Percentiles rank a stretch among this genome's conserved stretches.
Conservation (phyloP, 2,113 vertebrate genomes). For the Brachirus orientalis region DNA sequence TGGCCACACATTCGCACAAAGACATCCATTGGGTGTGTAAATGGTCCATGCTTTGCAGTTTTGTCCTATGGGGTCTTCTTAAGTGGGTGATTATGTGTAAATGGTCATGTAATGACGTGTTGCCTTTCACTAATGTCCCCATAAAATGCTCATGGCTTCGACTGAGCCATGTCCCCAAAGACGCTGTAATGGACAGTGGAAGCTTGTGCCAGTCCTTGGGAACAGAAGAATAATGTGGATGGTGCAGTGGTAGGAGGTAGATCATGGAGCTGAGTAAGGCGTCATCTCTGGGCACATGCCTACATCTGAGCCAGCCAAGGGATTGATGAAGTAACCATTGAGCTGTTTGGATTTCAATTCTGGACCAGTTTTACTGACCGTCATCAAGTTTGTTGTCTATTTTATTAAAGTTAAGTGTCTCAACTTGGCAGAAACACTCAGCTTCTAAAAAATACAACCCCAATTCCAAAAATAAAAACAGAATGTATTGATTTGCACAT, state of each 20-base stretch:
- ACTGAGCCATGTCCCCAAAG: constrained; percentile 56
- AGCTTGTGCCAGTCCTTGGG: constrained; percentile 35
- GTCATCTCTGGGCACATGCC: constrained; percentile 34
- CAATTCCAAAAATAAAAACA: no score
- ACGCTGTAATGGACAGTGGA: constrained; percentile 63
- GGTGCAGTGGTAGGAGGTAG: constrained; percentile 43
- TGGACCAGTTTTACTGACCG: constrained; percentile 10
- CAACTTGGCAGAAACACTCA: no score
- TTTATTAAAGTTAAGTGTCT: no score
- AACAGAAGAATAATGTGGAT: constrained; percentile 54
- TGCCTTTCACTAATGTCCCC: constrained; percentile 69
- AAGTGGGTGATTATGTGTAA: constrained; percentile 76
- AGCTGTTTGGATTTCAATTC: constrained; percentile 9
- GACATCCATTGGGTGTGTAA: constrained; percentile 44
- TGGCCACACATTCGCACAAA: constrained; percentile 3
- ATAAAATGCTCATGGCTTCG: constrained; percentile 63
- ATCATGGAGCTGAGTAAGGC: constrained; percentile 23
- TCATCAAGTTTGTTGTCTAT: background rate
- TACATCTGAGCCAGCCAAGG: constrained; percentile 21
- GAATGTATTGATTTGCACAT: no score
- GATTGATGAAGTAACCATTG: constrained; percentile 9
- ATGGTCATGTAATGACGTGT: constrained; percentile 75
- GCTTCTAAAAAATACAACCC: no score
- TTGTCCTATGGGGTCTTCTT: constrained; percentile 67
- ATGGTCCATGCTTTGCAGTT: constrained; percentile 58